Evolutionary conservation across 2,113 vertebrate genomes (phyloP).

Genomic region (Nyctereutes procyonoides): DNA sequence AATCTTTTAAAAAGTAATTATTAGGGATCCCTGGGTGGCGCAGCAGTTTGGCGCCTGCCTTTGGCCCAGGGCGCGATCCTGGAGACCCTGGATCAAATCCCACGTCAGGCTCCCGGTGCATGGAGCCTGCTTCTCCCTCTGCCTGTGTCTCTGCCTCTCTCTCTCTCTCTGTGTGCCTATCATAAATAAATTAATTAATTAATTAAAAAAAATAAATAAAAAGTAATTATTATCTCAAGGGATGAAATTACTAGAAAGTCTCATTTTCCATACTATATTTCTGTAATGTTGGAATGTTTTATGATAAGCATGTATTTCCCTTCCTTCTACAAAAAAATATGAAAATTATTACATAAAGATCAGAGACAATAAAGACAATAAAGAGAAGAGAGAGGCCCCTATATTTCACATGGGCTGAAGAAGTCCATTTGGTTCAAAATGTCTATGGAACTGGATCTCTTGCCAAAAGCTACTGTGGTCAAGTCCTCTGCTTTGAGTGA

Average conservation of each 20-base stretch:
- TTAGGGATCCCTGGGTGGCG: too few relatives aligned
- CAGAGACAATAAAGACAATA: not conserved
- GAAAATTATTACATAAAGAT: conserved; percentile 38
- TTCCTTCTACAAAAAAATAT: not conserved
- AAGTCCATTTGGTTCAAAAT: conserved; percentile 39
- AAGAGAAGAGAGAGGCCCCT: not conserved
- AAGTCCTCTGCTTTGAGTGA: conserved; percentile 22
- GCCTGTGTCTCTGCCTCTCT: too few relatives aligned
- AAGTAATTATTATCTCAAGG: not conserved
- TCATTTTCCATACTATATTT: not conserved
- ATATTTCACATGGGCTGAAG: not conserved
- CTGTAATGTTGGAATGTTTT: conserved; percentile 33
- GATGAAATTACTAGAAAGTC: conserved; percentile 2
- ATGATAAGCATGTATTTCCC: not conserved
- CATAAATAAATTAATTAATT: too few relatives aligned
- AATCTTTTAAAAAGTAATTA: not conserved
- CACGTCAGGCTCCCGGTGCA: too few relatives aligned
- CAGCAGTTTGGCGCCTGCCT: too few relatives aligned
- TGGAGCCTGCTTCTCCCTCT: too few relatives aligned
- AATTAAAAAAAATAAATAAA: too few relatives aligned
- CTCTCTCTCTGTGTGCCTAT: too few relatives aligned
- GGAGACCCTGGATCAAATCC: too few relatives aligned
- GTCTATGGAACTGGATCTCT: not conserved
- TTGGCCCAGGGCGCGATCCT: too few relatives aligned
- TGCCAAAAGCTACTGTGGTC: conserved; percentile 5